Conservation (phyloP, 2,797 vertebrate genomes). For the Ptychadena robeensis region DNA sequence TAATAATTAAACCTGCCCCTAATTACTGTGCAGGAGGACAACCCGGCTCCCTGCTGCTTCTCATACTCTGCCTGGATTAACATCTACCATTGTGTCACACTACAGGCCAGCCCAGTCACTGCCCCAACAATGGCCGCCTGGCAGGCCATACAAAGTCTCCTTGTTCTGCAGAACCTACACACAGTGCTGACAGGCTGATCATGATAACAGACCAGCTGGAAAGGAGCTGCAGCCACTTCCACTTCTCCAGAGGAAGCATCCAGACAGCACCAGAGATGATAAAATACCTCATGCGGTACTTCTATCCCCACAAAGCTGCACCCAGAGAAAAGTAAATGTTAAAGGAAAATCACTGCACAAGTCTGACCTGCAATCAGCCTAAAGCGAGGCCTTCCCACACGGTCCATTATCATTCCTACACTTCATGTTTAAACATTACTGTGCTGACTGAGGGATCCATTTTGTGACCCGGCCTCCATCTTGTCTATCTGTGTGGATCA, state of each 20-base stretch:
- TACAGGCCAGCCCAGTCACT: not conserved
- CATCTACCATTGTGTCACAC: slow-evolving; percentile 28
- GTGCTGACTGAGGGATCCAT: too few species aligned
- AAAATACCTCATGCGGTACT: too few species aligned
- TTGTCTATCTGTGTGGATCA: too few species aligned
- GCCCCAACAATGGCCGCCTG: slow-evolving; percentile 17
- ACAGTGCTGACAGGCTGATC: not conserved
- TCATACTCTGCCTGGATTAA: slow-evolving; percentile 22
- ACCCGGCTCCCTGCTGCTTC: not conserved
- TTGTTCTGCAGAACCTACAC: slow-evolving; percentile 52
- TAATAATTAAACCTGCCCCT: slow-evolving; percentile 56
- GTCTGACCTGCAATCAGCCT: not conserved
- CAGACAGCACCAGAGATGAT: too few species aligned
- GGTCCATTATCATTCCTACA: too few species aligned
- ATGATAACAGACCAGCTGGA: too few species aligned
- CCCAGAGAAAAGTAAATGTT: not conserved
- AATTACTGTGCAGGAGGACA: slow-evolving; percentile 27
- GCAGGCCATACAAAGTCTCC: slow-evolving; percentile 17
- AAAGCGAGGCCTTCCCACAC: not conserved
- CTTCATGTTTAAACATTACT: too few species aligned
- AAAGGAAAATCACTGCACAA: too few species aligned
- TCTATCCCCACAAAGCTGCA: not conserved
- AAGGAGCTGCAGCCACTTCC: too few species aligned
- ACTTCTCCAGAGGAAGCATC: too few species aligned
- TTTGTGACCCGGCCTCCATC: too few species aligned